phyloP scores from a whole-genome alignment of 2,113 vertebrate species.

The Alouatta palliata region DNA sequence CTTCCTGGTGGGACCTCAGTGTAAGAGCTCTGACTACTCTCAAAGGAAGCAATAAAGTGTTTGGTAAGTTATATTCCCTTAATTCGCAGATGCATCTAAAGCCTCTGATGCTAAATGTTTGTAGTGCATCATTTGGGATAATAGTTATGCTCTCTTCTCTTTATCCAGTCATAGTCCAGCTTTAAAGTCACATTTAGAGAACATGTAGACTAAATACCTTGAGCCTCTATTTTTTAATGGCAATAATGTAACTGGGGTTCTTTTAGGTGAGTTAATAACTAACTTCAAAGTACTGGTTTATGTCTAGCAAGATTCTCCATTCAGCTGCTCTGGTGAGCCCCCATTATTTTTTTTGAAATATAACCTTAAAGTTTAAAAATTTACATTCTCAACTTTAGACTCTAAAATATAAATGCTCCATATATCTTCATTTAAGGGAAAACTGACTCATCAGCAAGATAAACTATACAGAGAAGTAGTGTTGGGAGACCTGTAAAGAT shows the following conservation, averaged over 20 bases:
- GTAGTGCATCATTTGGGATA: background rate
- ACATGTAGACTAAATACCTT: background rate
- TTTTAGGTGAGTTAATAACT: background rate
- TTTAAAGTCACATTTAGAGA: background rate
- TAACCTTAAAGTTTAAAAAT: conserved; percentile 32
- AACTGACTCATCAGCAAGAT: conserved; percentile 36
- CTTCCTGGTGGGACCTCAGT: background rate
- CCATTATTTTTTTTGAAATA: background rate
- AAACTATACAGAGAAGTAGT: conserved; percentile 22
- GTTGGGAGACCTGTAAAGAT: conserved; percentile 53
- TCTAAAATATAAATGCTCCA: conserved; percentile 56
- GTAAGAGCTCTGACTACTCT: background rate
- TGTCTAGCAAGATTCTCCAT: background rate
- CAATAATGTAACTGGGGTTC: background rate
- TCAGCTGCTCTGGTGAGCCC: background rate
- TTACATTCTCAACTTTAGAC: conserved; percentile 33
- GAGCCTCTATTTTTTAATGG: background rate
- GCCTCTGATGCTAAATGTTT: background rate
- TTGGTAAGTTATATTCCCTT: background rate
- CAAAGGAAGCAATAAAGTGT: background rate
- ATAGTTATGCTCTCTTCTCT: background rate
- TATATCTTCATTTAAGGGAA: conserved; percentile 68
- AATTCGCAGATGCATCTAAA: background rate
- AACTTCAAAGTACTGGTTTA: background rate
- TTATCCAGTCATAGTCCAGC: background rate